These are phyloP conservation scores for Pipistrellus kuhlii DNA, from an alignment of 2,797 vertebrate species.

Conservation along the genomic window DNA sequence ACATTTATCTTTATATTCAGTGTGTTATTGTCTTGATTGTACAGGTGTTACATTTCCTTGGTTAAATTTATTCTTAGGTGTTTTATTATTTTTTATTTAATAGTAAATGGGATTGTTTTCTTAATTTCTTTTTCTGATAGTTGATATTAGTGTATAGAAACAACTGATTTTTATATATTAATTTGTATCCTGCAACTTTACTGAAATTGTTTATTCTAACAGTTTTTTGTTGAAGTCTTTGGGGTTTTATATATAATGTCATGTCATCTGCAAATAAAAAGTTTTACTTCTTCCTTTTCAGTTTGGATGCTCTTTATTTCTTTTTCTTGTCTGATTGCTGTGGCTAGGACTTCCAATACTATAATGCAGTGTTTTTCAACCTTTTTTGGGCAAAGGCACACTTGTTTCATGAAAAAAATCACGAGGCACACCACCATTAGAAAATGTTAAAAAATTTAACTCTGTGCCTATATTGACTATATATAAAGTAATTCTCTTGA, in stretches of 20 bases:
- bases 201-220: background rate
- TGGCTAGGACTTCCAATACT: background rate
- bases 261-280: too few species aligned
- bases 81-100: background rate
- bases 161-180: background rate
- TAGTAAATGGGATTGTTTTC: background rate
- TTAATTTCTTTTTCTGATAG: too few species aligned
- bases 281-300: too few species aligned
- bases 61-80: background rate
- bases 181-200: background rate
- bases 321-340: too few species aligned
- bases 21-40: background rate
- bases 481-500: too few species aligned
- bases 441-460: too few species aligned
- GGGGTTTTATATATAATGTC: background rate
- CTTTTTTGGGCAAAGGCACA: too few species aligned
- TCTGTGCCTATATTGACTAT: too few species aligned
- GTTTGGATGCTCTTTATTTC: too few species aligned
- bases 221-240: background rate
- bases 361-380: too few species aligned
- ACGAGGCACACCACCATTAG: too few species aligned
- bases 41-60: background rate
- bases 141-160: background rate
- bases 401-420: too few species aligned
- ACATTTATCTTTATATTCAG: background rate